Evolutionary conservation across 37 sponge, comb jelly and placozoan genomes (phyloP).

Genomic region (Hexactinellida sp.): DNA sequence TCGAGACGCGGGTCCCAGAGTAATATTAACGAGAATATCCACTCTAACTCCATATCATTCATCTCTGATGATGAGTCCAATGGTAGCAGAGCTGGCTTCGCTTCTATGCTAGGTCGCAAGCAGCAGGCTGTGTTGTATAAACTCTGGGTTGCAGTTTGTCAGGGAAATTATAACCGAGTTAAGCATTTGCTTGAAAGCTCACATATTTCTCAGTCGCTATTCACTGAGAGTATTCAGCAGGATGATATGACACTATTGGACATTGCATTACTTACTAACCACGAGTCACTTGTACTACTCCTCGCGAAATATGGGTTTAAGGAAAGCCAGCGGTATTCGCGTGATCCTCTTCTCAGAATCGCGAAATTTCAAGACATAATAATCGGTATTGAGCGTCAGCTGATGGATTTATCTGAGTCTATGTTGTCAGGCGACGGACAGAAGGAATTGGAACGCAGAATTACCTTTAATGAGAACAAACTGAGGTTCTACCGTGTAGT

Average conservation of each 20-base stretch:
- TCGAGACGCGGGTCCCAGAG: neutral
- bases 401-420: neutral
- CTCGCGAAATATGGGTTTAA: neutral
- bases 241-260: neutral
- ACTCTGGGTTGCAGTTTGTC: conserved; percentile 7
- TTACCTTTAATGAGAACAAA: neutral
- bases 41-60: neutral
- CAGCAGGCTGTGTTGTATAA: neutral
- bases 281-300: neutral
- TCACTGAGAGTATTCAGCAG: neutral
- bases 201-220: neutral
- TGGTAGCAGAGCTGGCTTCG: neutral
- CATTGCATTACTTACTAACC: neutral
- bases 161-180: neutral
- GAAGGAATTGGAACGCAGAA: neutral
- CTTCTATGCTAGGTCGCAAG: neutral
- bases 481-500: conserved; percentile 9
- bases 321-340: neutral
- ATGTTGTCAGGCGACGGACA: neutral
- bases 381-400: neutral
- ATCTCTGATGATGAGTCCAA: neutral
- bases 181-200: neutral
- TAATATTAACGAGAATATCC: neutral
- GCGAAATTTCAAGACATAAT: conserved; percentile 14
- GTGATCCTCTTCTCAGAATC: conserved; percentile 8